A percentile compares a stretch with the other conserved stretches of the same genome.
phyloP scores from a whole-genome alignment of 1,140 invertebrate species.

The Arctopsyche grandis region DNA sequence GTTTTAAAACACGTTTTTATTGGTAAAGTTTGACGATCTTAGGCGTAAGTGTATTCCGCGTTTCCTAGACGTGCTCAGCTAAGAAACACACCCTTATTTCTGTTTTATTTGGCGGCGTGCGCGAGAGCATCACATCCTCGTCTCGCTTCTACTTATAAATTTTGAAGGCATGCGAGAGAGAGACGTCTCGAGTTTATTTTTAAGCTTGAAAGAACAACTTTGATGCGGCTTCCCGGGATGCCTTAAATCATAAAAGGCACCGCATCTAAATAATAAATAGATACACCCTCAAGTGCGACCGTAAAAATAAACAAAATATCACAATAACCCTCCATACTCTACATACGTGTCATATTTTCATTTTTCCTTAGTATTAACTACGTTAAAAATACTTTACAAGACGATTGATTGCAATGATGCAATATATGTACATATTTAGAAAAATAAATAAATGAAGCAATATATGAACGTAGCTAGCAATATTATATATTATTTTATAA shows the following conservation, averaged over 20 bases:
- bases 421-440: no score
- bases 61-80: slow-evolving; percentile 47
- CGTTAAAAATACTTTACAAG: no score
- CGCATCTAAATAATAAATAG: slow-evolving; percentile 38
- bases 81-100: slow-evolving; percentile 50
- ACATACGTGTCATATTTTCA: neutral
- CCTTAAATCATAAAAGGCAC: slow-evolving; percentile 41
- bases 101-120: slow-evolving; percentile 42
- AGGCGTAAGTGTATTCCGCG: slow-evolving; percentile 44
- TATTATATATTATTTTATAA: no score
- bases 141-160: slow-evolving; percentile 7
- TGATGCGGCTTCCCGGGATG: slow-evolving; percentile 33
- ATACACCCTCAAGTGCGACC: slow-evolving; percentile 12
- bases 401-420: no score
- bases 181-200: slow-evolving; percentile 22
- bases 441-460: no score
- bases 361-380: no score
- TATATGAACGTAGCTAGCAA: no score
- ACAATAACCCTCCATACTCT: neutral
- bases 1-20: no score
- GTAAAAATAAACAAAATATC: slow-evolving; percentile 29
- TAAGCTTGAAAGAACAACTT: slow-evolving; percentile 36
- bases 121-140: slow-evolving; percentile 40
- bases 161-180: neutral
- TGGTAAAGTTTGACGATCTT: slow-evolving; percentile 36